Base-by-base conservation (phyloP, 2,888 invertebrate species). In the Clanis bilineata region DNA sequence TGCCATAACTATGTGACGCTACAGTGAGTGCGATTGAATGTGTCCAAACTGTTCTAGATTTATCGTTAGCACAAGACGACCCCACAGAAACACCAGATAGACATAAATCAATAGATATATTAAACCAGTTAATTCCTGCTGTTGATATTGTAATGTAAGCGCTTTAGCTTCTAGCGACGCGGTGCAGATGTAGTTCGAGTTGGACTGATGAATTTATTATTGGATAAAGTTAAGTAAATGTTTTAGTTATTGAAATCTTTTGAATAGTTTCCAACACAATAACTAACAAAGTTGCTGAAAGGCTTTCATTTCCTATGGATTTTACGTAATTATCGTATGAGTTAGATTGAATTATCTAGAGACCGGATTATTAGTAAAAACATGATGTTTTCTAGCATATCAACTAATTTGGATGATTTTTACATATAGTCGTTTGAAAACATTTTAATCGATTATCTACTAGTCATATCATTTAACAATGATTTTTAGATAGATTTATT, bases 91-190 rank as follows among this genome's bases (percentile, higher is more conserved):
- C 56, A 57, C 56, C 56, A 57, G 18, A 51, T 51, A 51, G 51
- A 51, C 47, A 51, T 41, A 58, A 39, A 36, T 23, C 43, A 57
- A 57, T 57, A 57, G 57, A 43, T 41, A 22, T 38, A 45, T 59
- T 21, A 28, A 51, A n/a, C 57, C 47, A 57, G 41, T 61, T 51
- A 57, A 36, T 41, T 38, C 57, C 39, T 41, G 43, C 38, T 57
- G 57, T 44, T 57, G 56, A 47, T 59, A 58, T 58, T 58, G 32
- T 57, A 39, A 56, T 39, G 44, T 55, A 59, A 25, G 36, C 18
- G 62, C 62, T 62, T 62, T 43, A 59, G 59, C 57, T 62, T 62
- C 22, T 60, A 60, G 60, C 32, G 32, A 51, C 10, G 51, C 51
- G 18, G 51, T 51, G 18, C 51, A 32, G 51, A 51, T 32, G 51